Conservation (phyloP, 1,140 invertebrate species). For the Callitettix versicolor region DNA sequence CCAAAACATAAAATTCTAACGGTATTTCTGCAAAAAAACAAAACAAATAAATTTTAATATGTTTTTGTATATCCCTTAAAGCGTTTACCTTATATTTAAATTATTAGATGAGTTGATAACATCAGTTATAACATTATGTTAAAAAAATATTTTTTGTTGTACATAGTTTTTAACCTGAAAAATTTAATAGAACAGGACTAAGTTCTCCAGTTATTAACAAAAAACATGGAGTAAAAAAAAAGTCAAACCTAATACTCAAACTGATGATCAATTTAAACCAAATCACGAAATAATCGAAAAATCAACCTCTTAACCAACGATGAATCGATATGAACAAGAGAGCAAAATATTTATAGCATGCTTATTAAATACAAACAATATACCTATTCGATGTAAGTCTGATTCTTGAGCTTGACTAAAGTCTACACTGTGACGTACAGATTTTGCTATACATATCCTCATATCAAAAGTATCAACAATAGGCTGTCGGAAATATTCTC, state of each 20-base stretch:
- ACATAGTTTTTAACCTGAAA: no score
- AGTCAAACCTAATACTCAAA: background rate
- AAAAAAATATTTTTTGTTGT: no score
- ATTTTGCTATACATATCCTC: constrained; percentile 92
- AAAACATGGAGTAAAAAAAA: no score
- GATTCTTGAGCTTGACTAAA: constrained; percentile 88
- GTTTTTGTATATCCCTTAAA: no score
- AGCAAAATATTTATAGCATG: background rate
- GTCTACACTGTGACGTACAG: constrained; percentile 88
- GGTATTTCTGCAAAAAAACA: constrained; percentile 78
- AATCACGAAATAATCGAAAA: background rate
- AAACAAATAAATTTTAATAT: no score
- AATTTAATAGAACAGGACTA: no score
- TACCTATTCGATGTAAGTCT: constrained; percentile 87
- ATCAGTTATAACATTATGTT: background rate
- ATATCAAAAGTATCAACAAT: constrained; percentile 99
- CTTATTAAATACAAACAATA: constrained; percentile 13
- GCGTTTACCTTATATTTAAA: no score
- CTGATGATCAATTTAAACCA: background rate
- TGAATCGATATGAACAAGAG: no score
- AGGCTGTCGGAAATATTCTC: constrained; percentile 97
- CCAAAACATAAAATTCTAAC: constrained; percentile 82
- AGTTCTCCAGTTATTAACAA: no score
- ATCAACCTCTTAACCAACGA: no score
- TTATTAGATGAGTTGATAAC: background rate